Conservation (phyloP, 2,113 vertebrate species). For the Cnemophilus loriae region DNA sequence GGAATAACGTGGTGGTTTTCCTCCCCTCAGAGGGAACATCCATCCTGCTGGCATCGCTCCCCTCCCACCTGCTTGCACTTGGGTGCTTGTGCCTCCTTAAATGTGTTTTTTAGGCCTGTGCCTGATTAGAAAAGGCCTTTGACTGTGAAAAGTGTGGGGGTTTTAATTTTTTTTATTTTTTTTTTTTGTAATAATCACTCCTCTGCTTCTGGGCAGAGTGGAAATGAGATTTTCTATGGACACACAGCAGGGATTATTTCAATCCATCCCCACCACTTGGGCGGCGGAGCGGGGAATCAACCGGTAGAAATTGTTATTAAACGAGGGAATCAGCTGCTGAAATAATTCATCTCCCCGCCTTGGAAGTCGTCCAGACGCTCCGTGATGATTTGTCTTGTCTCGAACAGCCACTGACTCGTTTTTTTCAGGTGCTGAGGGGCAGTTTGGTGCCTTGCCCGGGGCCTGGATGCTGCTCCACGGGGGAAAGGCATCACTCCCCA, state of each 20-base stretch:
- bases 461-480: not conserved
- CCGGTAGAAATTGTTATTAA: not conserved
- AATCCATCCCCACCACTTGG: not conserved
- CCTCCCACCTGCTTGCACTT: not conserved
- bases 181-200: not conserved
- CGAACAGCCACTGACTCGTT: not conserved
- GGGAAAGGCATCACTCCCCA: not conserved
- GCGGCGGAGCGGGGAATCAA: not conserved
- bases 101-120: not conserved
- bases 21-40: not conserved
- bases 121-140: not conserved
- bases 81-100: not conserved
- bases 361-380: not conserved
- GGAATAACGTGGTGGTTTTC: not conserved
- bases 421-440: not conserved
- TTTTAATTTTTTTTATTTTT: not conserved
- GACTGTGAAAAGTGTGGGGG: not conserved
- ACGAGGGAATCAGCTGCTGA: not conserved
- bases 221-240: slow-evolving; percentile 5
- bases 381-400: not conserved
- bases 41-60: not conserved
- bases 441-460: not conserved
- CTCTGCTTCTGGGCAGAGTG: not conserved
- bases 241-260: not conserved
- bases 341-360: not conserved